These are phyloP conservation scores for Acestrorhynchus altus DNA, from an alignment of 2,797 vertebrate genomes.

Conservation along the genomic window DNA sequence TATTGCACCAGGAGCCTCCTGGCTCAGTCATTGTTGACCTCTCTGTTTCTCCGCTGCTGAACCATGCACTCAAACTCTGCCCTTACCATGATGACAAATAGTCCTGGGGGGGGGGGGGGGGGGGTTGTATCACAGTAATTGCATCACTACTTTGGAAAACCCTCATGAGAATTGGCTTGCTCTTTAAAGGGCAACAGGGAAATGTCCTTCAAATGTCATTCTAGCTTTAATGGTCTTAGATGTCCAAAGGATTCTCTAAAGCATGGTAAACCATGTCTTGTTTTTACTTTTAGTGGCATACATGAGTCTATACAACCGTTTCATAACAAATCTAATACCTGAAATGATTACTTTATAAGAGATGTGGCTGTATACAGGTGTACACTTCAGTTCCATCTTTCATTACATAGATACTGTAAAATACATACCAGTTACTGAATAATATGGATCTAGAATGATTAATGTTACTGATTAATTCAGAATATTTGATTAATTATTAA, in stretches of 20 bases:
- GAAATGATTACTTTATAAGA: not conserved
- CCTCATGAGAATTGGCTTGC: constrained; percentile 37
- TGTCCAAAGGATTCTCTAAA: not conserved
- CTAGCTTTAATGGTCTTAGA: constrained; percentile 34
- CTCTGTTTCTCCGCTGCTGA: not conserved
- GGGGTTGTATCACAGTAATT: constrained; percentile 42
- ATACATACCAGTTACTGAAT: too few relatives aligned
- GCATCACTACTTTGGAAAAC: constrained; percentile 42
- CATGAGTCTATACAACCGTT: not conserved
- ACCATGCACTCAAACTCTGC: constrained; percentile 32
- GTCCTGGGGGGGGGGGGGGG: constrained; percentile 33
- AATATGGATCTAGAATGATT: too few relatives aligned
- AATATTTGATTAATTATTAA: too few relatives aligned
- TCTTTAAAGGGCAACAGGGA: constrained; percentile 49
- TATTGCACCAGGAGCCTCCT: constrained; percentile 45
- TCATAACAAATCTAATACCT: not conserved
- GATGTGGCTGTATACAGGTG: not conserved
- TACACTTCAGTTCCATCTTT: too few relatives aligned
- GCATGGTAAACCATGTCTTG: not conserved
- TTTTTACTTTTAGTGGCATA: not conserved
- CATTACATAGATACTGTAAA: too few relatives aligned
- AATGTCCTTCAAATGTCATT: constrained; percentile 53
- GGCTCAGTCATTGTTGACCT: constrained; percentile 24
- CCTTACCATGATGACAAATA: constrained; percentile 50
- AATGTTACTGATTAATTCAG: too few relatives aligned